These are phyloP conservation scores for Siphonodentalium dalli DNA, from an alignment of 2,888 invertebrate species.

Conservation along the genomic window DNA sequence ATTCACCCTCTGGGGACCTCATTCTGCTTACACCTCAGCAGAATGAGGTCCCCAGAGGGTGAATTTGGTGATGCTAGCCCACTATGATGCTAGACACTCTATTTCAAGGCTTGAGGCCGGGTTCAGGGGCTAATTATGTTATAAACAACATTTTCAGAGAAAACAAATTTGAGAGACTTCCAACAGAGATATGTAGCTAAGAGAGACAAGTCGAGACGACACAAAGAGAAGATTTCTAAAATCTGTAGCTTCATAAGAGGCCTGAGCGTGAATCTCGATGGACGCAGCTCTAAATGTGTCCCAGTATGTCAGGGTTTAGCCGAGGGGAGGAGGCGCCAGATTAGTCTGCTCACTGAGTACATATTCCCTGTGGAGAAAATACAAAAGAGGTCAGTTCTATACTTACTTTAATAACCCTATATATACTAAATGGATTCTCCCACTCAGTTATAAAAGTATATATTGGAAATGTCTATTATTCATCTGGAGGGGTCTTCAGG, in stretches of 20 bases:
- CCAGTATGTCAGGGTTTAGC: constrained; percentile 28
- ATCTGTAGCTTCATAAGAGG: constrained; percentile 16
- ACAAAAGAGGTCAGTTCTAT: constrained; percentile 30
- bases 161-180: constrained; percentile 1
- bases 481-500: too few relatives aligned
- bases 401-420: too few relatives aligned
- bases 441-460: too few relatives aligned
- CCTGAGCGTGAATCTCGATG: background rate
- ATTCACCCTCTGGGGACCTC: too few relatives aligned
- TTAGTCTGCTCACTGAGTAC: constrained; percentile 31
- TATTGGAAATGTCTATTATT: too few relatives aligned
- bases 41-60: too few relatives aligned
- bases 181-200: constrained; percentile 15
- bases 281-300: constrained; percentile 6
- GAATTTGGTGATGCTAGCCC: too few relatives aligned
- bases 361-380: constrained; percentile 47
- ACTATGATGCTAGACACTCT: too few relatives aligned
- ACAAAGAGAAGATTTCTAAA: constrained; percentile 20
- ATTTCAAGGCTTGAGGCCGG: too few relatives aligned
- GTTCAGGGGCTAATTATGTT: too few relatives aligned
- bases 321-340: constrained; percentile 25
- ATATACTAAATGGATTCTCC: too few relatives aligned
- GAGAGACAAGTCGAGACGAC: constrained; percentile 25
- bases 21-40: too few relatives aligned
- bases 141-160: constrained; percentile 6